phyloP scores from a whole-genome alignment of 2,113 vertebrate genomes.

The Nothobranchius furzeri region DNA sequence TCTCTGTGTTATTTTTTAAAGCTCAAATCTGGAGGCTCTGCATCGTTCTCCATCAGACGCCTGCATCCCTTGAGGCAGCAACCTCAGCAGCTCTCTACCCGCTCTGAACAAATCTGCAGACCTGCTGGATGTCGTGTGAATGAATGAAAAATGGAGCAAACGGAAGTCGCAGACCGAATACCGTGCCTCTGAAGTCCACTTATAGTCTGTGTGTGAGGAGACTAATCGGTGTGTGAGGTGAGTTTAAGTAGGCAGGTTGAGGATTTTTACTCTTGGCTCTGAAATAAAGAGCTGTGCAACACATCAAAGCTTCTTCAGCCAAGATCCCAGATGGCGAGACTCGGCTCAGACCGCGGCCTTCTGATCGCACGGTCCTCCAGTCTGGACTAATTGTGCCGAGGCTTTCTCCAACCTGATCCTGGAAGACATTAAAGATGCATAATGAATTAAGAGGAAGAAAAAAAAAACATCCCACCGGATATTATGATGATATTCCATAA shows the following conservation, averaged over 20 bases:
- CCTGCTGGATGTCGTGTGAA: constrained; percentile 17
- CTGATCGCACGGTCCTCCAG: constrained; percentile 12
- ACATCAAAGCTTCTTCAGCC: constrained; percentile 50
- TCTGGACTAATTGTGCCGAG: constrained; percentile 5
- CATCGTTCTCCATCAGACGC: constrained; percentile 13
- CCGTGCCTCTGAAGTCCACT: constrained; percentile 6
- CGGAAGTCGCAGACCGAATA: constrained; percentile 10
- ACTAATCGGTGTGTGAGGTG: constrained; percentile 15
- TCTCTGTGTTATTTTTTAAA: constrained; percentile 4
- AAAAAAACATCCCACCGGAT: too few relatives aligned
- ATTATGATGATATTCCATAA: too few relatives aligned
- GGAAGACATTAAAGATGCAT: background rate
- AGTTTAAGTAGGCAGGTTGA: constrained; percentile 18
- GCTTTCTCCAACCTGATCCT: background rate
- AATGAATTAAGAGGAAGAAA: background rate
- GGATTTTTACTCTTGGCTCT: constrained; percentile 27
- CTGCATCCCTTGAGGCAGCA: constrained; percentile 7
- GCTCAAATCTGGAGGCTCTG: background rate
- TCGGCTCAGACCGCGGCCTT: constrained; percentile 18
- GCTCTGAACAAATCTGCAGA: constrained; percentile 38
- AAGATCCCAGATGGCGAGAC: constrained; percentile 37
- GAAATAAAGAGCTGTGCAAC: constrained; percentile 29
- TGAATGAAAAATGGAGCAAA: constrained; percentile 38
- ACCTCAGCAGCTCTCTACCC: background rate
- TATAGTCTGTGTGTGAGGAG: background rate